These are phyloP conservation scores for Euwallacea fornicatus DNA, from an alignment of 1,140 invertebrate genomes.

Conservation along the genomic window DNA sequence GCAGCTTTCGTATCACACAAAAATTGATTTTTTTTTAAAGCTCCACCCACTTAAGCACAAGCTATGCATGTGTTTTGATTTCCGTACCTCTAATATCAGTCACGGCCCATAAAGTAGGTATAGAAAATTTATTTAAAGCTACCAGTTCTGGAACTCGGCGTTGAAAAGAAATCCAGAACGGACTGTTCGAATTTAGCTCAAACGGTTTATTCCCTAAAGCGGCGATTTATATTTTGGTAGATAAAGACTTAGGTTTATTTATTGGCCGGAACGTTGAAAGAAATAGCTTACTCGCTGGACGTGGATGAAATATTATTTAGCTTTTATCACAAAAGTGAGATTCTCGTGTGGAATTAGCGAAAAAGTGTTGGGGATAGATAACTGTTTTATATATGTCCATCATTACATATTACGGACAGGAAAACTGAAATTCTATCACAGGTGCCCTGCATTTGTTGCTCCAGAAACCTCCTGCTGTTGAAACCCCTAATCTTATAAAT, in stretches of 20 bases:
- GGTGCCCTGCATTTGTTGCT: no score
- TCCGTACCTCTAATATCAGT: constrained; percentile 29
- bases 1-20: no score
- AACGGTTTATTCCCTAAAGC: constrained; percentile 8
- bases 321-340: constrained; percentile 11
- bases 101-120: constrained; percentile 20
- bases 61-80: constrained; percentile 30
- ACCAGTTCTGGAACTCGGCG: constrained; percentile 22
- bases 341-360: not conserved
- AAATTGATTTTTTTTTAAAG: no score
- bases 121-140: constrained; percentile 31
- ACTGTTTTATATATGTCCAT: no score
- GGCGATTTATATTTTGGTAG: constrained; percentile 27
- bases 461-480: no score
- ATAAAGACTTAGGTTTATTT: constrained; percentile 28
- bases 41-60: not conserved
- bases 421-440: no score
- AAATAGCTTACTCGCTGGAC: constrained; percentile 17
- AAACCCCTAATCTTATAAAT: no score
- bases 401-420: no score
- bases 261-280: constrained; percentile 18
- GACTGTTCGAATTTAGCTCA: constrained; percentile 26
- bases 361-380: no score
- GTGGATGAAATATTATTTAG: constrained; percentile 19
- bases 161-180: constrained; percentile 17